Percentiles rank a stretch among this genome's conserved stretches.
These are phyloP conservation scores for Neomorphus geoffroyi DNA, from an alignment of 2,797 vertebrate species.

Conservation along the genomic window DNA sequence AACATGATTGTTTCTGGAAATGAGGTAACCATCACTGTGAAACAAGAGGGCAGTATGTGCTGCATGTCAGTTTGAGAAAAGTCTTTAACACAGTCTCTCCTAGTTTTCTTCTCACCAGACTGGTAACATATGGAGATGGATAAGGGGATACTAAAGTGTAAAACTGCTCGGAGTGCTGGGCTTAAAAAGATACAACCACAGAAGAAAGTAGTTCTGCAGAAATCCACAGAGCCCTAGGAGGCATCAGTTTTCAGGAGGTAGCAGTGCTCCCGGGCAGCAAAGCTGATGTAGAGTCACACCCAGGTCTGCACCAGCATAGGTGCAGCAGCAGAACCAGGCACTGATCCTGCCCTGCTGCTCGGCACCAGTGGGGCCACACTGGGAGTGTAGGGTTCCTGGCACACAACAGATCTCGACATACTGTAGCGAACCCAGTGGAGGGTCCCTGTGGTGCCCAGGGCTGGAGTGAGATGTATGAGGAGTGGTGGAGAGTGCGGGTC, in stretches of 20 bases:
- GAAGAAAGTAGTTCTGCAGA: background rate
- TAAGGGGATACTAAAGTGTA: background rate
- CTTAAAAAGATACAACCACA: background rate
- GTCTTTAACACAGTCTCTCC: background rate
- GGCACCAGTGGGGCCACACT: fast-evolving
- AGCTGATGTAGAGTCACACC: too few relatives aligned
- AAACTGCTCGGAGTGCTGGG: background rate
- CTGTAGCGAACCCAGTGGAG: fast-evolving
- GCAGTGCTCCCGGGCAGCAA: background rate
- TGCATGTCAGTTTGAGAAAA: background rate
- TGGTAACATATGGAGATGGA: background rate
- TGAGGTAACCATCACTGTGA: background rate
- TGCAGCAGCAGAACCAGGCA: background rate
- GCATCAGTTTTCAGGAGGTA: background rate
- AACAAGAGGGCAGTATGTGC: background rate
- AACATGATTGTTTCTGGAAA: background rate
- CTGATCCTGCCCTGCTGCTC: fast-evolving
- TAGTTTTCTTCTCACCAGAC: background rate
- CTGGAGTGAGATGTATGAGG: fast-evolving
- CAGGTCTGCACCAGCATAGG: background rate
- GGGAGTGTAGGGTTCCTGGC: background rate
- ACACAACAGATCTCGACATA: fast-evolving
- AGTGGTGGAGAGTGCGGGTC: background rate
- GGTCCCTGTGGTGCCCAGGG: fast-evolving
- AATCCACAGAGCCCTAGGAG: background rate